These are phyloP conservation scores for Zootoca vivipara DNA, from an alignment of 2,113 vertebrate genomes.

Conservation along the genomic window DNA sequence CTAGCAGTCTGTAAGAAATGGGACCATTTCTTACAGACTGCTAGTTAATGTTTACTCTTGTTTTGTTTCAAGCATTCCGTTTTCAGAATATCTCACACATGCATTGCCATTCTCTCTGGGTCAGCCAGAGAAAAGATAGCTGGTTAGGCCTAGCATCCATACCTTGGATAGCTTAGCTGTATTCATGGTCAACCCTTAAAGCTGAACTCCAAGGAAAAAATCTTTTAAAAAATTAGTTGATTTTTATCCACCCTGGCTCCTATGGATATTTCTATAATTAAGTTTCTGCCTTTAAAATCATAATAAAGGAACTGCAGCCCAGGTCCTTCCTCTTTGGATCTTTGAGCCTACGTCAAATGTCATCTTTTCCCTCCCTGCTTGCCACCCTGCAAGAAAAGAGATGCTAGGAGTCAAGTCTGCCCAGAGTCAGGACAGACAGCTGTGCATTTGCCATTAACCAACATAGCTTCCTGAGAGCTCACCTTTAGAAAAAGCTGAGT, in stretches of 20 bases:
- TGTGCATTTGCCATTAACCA: background rate
- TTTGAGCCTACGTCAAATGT: background rate
- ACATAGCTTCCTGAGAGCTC: background rate
- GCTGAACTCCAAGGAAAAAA: background rate
- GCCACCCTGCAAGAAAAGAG: background rate
- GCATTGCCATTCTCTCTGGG: background rate
- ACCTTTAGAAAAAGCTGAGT: background rate
- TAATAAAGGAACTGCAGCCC: background rate
- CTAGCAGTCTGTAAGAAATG: background rate
- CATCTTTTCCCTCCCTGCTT: background rate
- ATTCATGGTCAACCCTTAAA: background rate
- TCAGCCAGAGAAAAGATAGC: background rate
- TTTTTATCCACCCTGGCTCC: too few relatives aligned
- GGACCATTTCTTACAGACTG: background rate
- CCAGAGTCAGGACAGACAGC: background rate
- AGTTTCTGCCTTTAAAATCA: background rate
- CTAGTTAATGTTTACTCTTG: background rate
- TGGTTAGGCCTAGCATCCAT: background rate
- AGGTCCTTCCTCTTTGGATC: background rate
- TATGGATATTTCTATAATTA: background rate
- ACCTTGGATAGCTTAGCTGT: background rate
- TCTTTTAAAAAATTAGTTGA: too few relatives aligned
- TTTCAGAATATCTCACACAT: background rate
- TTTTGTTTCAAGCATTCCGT: too few relatives aligned
- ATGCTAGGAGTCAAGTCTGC: background rate